Conservation (phyloP, 2,797 vertebrate species). For the Pseudomugil tenellus region DNA sequence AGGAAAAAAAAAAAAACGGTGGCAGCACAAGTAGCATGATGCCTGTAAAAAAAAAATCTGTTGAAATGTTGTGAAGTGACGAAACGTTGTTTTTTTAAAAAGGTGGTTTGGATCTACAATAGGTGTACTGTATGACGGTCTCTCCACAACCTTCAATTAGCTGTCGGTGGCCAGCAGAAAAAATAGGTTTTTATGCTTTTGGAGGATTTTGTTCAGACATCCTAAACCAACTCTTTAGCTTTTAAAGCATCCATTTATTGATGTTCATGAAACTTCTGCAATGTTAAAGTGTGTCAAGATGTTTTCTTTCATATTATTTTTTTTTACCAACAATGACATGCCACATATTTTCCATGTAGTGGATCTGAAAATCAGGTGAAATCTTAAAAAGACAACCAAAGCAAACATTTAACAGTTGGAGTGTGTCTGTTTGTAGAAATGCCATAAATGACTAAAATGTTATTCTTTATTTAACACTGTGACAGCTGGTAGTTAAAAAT, state of each 20-base stretch:
- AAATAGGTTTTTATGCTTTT: neutral
- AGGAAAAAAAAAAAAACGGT: neutral
- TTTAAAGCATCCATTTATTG: neutral
- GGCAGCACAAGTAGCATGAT: neutral
- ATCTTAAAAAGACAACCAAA: neutral
- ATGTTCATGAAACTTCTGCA: neutral
- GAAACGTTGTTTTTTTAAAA: slow-evolving; percentile 9
- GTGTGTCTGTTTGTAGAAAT: neutral
- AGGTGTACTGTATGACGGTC: neutral
- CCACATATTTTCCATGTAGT: neutral
- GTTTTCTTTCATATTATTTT: neutral
- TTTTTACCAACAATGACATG: neutral
- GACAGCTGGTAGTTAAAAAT: neutral
- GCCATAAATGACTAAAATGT: neutral
- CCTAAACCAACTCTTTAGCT: neutral
- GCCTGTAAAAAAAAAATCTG: neutral
- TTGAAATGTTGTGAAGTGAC: slow-evolving; percentile 5
- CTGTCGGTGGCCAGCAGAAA: neutral
- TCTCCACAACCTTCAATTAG: neutral
- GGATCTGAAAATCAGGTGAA: neutral
- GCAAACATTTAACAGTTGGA: neutral
- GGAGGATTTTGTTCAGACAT: neutral
- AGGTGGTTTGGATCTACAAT: neutral
- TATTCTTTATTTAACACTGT: neutral
- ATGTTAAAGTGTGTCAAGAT: neutral